Percentiles rank a stretch among this genome's conserved stretches.
phyloP scores from a whole-genome alignment of 2,888 invertebrate species.

The Nomada ruficornis region DNA sequence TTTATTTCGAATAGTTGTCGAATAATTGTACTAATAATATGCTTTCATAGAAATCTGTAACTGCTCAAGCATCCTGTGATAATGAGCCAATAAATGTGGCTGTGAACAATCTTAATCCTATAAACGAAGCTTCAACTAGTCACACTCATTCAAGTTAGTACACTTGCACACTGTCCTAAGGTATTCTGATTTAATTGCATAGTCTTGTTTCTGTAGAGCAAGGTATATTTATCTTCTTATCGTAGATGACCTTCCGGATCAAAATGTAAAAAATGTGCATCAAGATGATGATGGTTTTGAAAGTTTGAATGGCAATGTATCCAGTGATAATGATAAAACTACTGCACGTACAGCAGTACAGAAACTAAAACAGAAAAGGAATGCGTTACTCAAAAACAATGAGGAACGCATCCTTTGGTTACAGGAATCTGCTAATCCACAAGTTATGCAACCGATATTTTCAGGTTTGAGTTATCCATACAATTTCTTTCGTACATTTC shows the following conservation, averaged over 20 bases:
- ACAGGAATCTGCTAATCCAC: conserved; percentile 45
- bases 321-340: conserved; percentile 87
- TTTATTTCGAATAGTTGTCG: conserved; percentile 3
- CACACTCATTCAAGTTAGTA: conserved; percentile 57
- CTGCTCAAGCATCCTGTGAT: conserved; percentile 59
- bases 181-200: conserved; percentile 19
- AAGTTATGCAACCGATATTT: conserved; percentile 49
- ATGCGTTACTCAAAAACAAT: conserved; percentile 39
- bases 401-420: conserved; percentile 43
- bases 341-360: conserved; percentile 26
- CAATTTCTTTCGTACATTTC: conserved; percentile 1
- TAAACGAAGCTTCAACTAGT: conserved; percentile 60
- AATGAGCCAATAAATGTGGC: conserved; percentile 53
- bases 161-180: conserved; percentile 21
- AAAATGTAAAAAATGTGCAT: conserved; percentile 76
- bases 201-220: conserved; percentile 17
- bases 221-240: conserved; percentile 9
- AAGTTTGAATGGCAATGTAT: conserved; percentile 93
- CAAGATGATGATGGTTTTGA: conserved; percentile 93
- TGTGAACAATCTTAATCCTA: conserved; percentile 48
- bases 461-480: conserved; percentile 64
- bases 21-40: too few relatives aligned
- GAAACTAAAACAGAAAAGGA: conserved; percentile 37
- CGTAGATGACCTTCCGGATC: conserved; percentile 66
- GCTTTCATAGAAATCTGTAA: conserved; percentile 57